Evolutionary conservation across 1,140 invertebrate genomes (phyloP).

Genomic region (Aphaenogaster floridana): DNA sequence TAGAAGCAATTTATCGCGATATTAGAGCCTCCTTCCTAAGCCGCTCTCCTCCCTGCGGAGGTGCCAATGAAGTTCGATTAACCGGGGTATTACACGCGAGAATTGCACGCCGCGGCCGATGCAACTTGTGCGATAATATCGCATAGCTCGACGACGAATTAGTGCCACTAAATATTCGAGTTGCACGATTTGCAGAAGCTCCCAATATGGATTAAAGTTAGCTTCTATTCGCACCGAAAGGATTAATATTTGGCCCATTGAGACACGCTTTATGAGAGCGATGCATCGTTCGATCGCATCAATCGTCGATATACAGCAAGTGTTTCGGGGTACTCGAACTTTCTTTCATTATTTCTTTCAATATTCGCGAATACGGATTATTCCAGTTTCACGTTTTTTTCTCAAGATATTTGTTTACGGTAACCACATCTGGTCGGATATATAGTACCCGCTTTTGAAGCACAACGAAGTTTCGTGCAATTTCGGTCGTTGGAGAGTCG

Average conservation of each 20-base stretch:
- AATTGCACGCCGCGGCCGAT: conserved; percentile 42
- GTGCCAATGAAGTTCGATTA: conserved; percentile 69
- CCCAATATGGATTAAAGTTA: neutral
- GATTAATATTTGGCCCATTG: neutral
- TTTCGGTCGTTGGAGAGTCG: conserved; percentile 36
- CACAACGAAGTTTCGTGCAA: conserved; percentile 9
- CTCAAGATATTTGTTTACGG: neutral
- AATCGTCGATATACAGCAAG: neutral
- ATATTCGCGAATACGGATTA: neutral
- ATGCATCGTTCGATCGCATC: neutral
- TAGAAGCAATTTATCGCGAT: conserved; percentile 65
- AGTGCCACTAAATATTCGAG: conserved; percentile 36
- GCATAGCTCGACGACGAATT: conserved; percentile 23
- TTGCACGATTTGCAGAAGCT: neutral
- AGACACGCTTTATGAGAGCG: neutral
- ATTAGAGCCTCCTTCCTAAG: conserved; percentile 54
- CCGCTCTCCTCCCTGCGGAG: conserved; percentile 45
- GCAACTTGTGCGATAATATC: conserved; percentile 21
- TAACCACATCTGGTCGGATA: neutral
- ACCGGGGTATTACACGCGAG: conserved; percentile 54
- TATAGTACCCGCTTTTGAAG: conserved; percentile 5
- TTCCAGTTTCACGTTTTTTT: neutral
- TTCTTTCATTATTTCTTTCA: neutral
- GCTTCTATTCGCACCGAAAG: neutral
- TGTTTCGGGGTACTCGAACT: neutral